Evolutionary conservation across 2,888 invertebrate species (phyloP).

Genomic region (Empis livida): DNA sequence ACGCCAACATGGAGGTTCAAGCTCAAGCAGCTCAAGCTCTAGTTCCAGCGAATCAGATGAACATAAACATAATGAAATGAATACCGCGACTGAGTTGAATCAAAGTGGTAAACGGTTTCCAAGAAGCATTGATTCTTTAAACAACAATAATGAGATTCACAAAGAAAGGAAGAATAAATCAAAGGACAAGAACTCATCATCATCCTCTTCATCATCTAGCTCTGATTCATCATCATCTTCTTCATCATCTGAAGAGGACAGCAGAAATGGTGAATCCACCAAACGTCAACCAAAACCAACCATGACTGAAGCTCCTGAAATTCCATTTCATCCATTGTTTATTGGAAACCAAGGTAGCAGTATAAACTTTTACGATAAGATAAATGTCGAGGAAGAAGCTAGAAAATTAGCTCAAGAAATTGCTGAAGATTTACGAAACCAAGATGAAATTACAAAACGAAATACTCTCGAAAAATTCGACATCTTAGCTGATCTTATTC

Average conservation of each 20-base stretch:
- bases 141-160: constrained; percentile 5
- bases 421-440: constrained; percentile 44
- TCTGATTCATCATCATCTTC: constrained; percentile 9
- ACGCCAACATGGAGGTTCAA: neutral
- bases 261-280: constrained; percentile 1
- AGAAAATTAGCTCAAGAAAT: constrained; percentile 41
- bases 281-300: constrained; percentile 25
- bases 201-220: constrained; percentile 9
- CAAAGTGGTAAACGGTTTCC: constrained; percentile 3
- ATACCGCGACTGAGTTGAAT: neutral
- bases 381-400: constrained; percentile 22
- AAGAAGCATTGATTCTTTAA: constrained; percentile 2
- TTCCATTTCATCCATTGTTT: constrained; percentile 37
- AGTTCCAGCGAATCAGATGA: constrained; percentile 3
- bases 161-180: neutral
- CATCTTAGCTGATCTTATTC: constrained; percentile 43
- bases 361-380: constrained; percentile 23
- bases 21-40: constrained; percentile 13
- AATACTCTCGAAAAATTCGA: constrained; percentile 51
- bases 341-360: constrained; percentile 38
- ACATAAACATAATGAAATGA: neutral
- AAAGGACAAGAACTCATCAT: neutral
- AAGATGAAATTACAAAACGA: constrained; percentile 42
- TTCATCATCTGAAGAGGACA: constrained; percentile 13
- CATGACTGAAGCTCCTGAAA: constrained; percentile 33